phyloP scores from a whole-genome alignment of 2,888 invertebrate genomes.

The Amblyjoppa fuscipennis region DNA sequence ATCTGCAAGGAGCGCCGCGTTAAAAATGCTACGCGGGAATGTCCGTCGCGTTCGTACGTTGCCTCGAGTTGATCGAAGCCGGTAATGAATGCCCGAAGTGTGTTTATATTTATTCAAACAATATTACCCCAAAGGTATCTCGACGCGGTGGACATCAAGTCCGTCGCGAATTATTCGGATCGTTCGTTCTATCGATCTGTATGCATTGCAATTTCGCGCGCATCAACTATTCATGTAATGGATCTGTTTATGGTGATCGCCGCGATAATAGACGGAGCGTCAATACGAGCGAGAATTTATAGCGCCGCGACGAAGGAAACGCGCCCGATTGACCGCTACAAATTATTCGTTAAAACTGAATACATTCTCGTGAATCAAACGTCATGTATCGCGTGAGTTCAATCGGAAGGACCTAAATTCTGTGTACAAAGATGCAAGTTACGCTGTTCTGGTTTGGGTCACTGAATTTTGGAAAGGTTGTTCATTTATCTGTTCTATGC shows the following conservation, averaged over 20 bases:
- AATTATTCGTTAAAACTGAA: not conserved
- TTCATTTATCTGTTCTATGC: too few species aligned
- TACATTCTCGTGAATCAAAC: not conserved
- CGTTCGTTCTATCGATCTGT: not conserved
- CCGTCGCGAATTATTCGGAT: not conserved
- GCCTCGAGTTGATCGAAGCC: not conserved
- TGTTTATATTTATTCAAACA: not conserved
- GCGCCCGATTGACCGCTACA: not conserved
- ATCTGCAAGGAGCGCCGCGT: not conserved
- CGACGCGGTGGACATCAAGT: not conserved
- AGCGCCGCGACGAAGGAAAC: not conserved
- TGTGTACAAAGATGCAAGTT: too few species aligned
- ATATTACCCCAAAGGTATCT: not conserved
- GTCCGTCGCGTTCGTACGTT: not conserved
- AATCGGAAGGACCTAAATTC: not conserved
- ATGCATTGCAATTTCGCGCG: not conserved
- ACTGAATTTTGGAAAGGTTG: too few species aligned
- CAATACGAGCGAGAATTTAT: not conserved
- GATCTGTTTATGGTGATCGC: not conserved
- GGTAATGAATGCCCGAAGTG: not conserved
- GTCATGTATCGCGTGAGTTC: not conserved
- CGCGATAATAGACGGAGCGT: not conserved
- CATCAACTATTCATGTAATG: constrained; percentile 1
- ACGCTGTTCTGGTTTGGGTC: too few species aligned
- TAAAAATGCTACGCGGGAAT: not conserved